Base-by-base conservation (phyloP, 35 echinoderm and acorn worm genomes). In the Heliocidaris erythrogramma region DNA sequence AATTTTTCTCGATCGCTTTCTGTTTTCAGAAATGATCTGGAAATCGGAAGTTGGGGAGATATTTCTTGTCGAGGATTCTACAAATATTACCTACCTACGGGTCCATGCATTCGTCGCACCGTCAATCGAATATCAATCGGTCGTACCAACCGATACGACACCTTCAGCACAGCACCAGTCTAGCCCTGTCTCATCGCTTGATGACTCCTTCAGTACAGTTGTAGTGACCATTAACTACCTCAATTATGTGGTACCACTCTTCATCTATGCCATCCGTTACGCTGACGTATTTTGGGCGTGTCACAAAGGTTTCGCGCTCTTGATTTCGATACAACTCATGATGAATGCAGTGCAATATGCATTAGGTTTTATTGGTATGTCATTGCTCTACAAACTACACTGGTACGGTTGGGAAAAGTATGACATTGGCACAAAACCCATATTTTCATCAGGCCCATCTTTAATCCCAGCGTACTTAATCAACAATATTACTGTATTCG, bases 221-320 rank as follows among this genome's bases (percentile, higher is more conserved):
- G 96, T 98, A 95, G 95, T 98, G 32, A 98, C 97, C 12, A 96
- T 98, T 13, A 98, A 98, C 92, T 99, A 97, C 96, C 93, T 99
- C 52, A 99, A 99, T 71, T 99, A 99, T 31, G 89, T 97, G 21
- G 94, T 97, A 29, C 96, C 98, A 91, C 88, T 99, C 49, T 97
- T 99, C 87, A 91, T 99, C 42, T 99, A 99, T 71, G 98, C 95
- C 49, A 96, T 99, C 49, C 95, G 96, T 2, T 99, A 97, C 88
- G 98, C 96, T 6, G 98, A 99, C 53, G 96, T 96, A 30, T 99
- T 99, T 93, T 99, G 98, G 98, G 88, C 96, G 48, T 97, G 95
- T 60, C 98, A 99, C 85, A 99, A 97, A 59, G 96, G 96, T 7
- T 99, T 99, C 94, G 96, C 96, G 9, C 95, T 99, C 84, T 47